phyloP scores from a whole-genome alignment of 2,797 vertebrate species.

The Lemur catta region DNA sequence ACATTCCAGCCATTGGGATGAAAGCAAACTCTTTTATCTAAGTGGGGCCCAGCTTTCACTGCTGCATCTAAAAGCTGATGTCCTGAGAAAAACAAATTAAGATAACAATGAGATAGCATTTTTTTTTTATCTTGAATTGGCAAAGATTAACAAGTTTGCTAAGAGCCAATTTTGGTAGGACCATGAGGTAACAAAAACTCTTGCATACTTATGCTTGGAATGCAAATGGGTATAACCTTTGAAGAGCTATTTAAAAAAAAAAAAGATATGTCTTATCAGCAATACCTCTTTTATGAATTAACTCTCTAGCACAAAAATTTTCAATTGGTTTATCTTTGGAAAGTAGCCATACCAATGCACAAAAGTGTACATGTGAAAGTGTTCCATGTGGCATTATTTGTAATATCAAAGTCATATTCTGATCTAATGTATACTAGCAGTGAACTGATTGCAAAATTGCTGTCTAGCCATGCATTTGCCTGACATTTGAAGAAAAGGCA shows the following conservation, averaged over 20 bases:
- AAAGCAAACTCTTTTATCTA: not conserved
- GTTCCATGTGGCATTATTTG: not conserved
- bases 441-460: conserved; percentile 20
- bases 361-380: not conserved
- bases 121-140: not conserved
- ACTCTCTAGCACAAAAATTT: not conserved
- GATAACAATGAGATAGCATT: not conserved
- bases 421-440: not conserved
- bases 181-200: not conserved
- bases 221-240: not conserved
- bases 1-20: not conserved
- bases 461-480: not conserved
- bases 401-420: not conserved
- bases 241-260: not conserved
- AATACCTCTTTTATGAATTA: not conserved
- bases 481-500: conserved; percentile 52
- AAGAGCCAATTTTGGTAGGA: not conserved
- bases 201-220: not conserved
- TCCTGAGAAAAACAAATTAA: not conserved
- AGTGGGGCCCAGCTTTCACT: not conserved
- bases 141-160: not conserved
- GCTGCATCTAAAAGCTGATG: not conserved
- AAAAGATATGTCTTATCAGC: not conserved
- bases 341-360: not conserved
- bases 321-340: not conserved